Evolutionary conservation across 2,797 vertebrate species (phyloP), one percentile per base, ranked within the genome.

Genomic region (Sebastes taczanowskii): DNA sequence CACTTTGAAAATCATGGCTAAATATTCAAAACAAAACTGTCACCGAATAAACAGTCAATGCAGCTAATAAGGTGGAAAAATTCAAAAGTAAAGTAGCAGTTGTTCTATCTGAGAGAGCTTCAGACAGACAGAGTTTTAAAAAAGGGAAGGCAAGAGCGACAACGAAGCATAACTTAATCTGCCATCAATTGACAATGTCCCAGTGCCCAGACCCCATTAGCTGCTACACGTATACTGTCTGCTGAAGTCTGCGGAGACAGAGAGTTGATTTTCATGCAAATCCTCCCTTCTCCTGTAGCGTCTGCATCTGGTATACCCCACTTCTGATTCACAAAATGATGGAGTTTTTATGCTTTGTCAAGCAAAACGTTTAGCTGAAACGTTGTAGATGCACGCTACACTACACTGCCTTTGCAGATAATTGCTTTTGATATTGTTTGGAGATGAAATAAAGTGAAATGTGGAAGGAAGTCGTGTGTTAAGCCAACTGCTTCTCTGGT

Each of bases 291-390:
- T 63, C 72, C 78, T 68, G 52, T 71, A 79, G 22, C 55, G 52
- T 35, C 62, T 63, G 52, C 68, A 59, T 78, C 83, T 82, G 61
- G 23, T 59, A 80, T 74, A 64, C 38, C 64, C 63, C 58, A 71
- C 70, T 80, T 85, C 72, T 85, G 78, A 79, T 83, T 89, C 65
- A 68, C 34, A 78, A 81, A 88, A 83, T 69, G 69, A 84, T 71
- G 66, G 49, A 11, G 35, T 35, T 71, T 84, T 68, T 76, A 46
- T 68, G 82, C 79, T 85, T 85, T 81, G 82, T 81, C 66, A 60
- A 80, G 80, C 82, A 80, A 84, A 86, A 71, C 66, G 16, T 86
- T 84, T 64, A 65, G 65, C 72, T 76, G 61, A 80, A 77, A 87
- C 42, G 16, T 77, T 77, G 29, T 29, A 29, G 49, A 81, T 34